Evolutionary conservation across 2,888 invertebrate genomes (phyloP).

Genomic region (Scaptomyza tumidula): DNA sequence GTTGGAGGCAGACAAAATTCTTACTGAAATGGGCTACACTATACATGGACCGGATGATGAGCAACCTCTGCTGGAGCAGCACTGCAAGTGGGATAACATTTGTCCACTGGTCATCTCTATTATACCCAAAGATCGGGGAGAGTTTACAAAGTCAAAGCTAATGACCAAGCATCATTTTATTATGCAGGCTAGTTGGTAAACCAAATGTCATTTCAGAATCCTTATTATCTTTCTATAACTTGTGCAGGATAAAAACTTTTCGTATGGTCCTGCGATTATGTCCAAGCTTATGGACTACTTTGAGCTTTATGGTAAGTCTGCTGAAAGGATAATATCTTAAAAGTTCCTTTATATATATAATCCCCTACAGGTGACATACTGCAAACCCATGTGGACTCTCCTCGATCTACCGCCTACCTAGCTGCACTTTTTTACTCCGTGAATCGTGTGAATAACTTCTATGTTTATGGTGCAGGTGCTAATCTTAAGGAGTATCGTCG

Average conservation of each 20-base stretch:
- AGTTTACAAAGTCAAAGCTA: constrained; percentile 86
- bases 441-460: constrained; percentile 86
- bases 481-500: constrained; percentile 87
- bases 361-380: constrained; percentile 86
- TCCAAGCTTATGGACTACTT: constrained; percentile 87
- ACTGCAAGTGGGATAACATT: constrained; percentile 84
- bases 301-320: constrained; percentile 86
- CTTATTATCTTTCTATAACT: not conserved
- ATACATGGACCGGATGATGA: constrained; percentile 71
- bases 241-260: constrained; percentile 90
- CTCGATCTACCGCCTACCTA: constrained; percentile 91
- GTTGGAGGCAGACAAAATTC: constrained; percentile 60
- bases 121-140: constrained; percentile 86
- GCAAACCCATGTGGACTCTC: constrained; percentile 92
- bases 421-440: constrained; percentile 88
- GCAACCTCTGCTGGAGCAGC: constrained; percentile 68
- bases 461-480: constrained; percentile 87
- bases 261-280: constrained; percentile 91
- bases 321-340: accelerated
- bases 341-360: not conserved
- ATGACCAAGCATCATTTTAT: constrained; percentile 86
- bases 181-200: constrained; percentile 85
- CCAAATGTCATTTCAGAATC: not conserved
- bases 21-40: constrained; percentile 68
- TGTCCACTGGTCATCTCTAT: constrained; percentile 86